These are phyloP conservation scores for Axinella damicornis DNA, from an alignment of 37 sponge, comb jelly and placozoan genomes.

Conservation along the genomic window DNA sequence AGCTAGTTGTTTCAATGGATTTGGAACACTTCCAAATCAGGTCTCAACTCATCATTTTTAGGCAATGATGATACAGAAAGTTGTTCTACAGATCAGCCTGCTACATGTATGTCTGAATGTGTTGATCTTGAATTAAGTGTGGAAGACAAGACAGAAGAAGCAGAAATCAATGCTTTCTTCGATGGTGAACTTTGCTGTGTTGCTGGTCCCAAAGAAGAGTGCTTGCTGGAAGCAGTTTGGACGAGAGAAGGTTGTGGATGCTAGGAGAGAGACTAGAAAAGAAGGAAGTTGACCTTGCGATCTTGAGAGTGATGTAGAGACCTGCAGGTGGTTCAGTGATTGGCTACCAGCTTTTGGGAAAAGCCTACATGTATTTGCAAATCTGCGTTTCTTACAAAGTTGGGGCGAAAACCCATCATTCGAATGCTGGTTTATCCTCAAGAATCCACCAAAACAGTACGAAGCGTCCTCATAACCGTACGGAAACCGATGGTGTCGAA, in stretches of 20 bases:
- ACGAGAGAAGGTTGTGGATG: background rate
- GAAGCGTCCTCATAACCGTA: slow-evolving; percentile 3
- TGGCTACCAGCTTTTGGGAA: background rate
- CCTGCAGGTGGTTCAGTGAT: background rate
- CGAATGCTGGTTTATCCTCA: slow-evolving; percentile 4
- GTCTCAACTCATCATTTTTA: no score
- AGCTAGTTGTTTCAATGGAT: no score
- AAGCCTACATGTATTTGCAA: slow-evolving; percentile 7
- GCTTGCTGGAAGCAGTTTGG: slow-evolving; percentile 18
- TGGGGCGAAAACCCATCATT: background rate
- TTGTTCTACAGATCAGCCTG: no score
- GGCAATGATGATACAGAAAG: no score
- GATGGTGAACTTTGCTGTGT: slow-evolving; percentile 9
- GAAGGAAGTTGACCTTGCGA: slow-evolving; percentile 12
- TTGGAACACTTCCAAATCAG: no score
- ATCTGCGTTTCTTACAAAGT: background rate
- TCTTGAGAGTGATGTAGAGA: slow-evolving; percentile 8
- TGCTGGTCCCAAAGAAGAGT: slow-evolving; percentile 4
- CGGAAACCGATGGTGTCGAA: background rate
- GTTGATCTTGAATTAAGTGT: no score
- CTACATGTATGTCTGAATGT: no score
- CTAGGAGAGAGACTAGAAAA: slow-evolving; percentile 6
- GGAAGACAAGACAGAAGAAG: no score
- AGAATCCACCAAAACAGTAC: slow-evolving; percentile 14
- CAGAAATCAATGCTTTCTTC: no score